Conservation (phyloP, 64 coral and sea anemone genomes). For the Orbicella faveolata region DNA sequence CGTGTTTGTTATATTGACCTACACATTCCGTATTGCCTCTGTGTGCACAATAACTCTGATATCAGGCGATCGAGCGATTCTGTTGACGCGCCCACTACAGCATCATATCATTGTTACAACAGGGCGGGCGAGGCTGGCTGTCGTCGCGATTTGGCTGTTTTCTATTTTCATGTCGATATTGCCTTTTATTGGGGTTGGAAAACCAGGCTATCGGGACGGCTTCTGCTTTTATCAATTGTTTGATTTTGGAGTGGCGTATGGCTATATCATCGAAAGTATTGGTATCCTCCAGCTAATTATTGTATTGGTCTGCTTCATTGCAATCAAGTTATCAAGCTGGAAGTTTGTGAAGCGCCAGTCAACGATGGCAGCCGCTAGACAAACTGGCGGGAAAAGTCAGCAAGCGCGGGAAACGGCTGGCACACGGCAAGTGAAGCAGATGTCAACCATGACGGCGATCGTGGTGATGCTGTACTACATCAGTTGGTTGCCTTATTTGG, state of each 20-base stretch:
- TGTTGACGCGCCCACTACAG: slow-evolving; percentile 74
- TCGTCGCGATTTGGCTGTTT: slow-evolving; percentile 57
- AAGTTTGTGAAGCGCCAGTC: slow-evolving; percentile 86
- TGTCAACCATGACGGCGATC: slow-evolving; percentile 72
- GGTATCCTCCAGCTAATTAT: slow-evolving; percentile 74
- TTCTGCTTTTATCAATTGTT: slow-evolving; percentile 87
- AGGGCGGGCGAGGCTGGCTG: slow-evolving; percentile 34
- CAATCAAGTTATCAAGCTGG: slow-evolving; percentile 78
- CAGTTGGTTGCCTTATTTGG: slow-evolving; percentile 95
- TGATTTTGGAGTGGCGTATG: slow-evolving; percentile 69
- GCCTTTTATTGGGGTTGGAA: slow-evolving; percentile 78
- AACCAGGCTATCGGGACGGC: slow-evolving; percentile 53
- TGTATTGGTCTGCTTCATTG: slow-evolving; percentile 79
- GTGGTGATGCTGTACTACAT: slow-evolving; percentile 83
- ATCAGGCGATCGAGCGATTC: slow-evolving; percentile 73
- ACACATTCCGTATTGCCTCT: slow-evolving; percentile 84
- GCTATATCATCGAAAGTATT: slow-evolving; percentile 64
- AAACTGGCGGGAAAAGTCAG: slow-evolving; percentile 36
- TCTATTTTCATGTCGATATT: slow-evolving; percentile 66
- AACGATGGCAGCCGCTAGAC: slow-evolving; percentile 67
- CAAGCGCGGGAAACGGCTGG: slow-evolving; percentile 58
- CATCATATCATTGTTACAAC: slow-evolving; percentile 73
- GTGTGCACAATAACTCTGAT: slow-evolving; percentile 96
- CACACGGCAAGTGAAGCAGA: slow-evolving; percentile 75
- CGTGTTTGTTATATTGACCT: slow-evolving; percentile 70